Evolutionary conservation across 2,113 vertebrate genomes (phyloP).

Genomic region (Stigmatopora nigra): DNA sequence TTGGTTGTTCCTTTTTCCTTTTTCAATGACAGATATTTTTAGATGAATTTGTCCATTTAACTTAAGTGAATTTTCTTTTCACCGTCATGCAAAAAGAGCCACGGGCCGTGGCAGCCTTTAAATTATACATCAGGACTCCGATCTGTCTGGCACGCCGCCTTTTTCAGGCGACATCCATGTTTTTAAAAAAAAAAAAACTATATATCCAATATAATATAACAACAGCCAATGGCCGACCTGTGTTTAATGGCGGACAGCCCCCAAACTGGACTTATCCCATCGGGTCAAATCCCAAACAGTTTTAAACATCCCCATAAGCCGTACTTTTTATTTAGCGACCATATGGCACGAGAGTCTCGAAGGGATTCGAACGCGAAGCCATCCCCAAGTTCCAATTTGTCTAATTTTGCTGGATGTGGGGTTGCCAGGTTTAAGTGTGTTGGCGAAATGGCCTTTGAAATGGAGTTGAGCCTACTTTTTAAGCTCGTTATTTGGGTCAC

Average conservation of each 20-base stretch:
- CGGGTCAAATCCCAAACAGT: conserved; percentile 42
- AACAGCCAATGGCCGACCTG: background rate
- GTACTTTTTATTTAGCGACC: conserved; percentile 23
- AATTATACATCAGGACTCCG: conserved; percentile 45
- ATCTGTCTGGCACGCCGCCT: conserved; percentile 19
- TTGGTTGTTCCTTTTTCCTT: conserved; percentile 14
- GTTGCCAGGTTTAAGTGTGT: conserved; percentile 41
- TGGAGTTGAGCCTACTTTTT: conserved; percentile 51
- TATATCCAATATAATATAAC: no score
- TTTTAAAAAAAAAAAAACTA: no score
- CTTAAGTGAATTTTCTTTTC: conserved; percentile 40
- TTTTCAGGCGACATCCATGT: background rate
- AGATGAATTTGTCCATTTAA: conserved; percentile 34
- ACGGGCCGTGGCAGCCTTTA: conserved; percentile 27
- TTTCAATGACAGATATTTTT: conserved; percentile 21
- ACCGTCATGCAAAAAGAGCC: conserved; percentile 29
- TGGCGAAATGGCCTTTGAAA: conserved; percentile 58
- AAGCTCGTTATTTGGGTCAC: conserved; percentile 59
- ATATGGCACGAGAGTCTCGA: conserved; percentile 34
- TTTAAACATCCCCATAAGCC: conserved; percentile 38
- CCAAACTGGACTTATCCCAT: conserved; percentile 20
- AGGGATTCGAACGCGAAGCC: background rate
- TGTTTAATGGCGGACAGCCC: background rate
- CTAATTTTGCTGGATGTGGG: conserved; percentile 34
- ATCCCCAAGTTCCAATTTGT: background rate